Evolutionary conservation across 2,797 vertebrate genomes (phyloP), one percentile per base, ranked within the genome.

Genomic region (Trematomus bernacchii): DNA sequence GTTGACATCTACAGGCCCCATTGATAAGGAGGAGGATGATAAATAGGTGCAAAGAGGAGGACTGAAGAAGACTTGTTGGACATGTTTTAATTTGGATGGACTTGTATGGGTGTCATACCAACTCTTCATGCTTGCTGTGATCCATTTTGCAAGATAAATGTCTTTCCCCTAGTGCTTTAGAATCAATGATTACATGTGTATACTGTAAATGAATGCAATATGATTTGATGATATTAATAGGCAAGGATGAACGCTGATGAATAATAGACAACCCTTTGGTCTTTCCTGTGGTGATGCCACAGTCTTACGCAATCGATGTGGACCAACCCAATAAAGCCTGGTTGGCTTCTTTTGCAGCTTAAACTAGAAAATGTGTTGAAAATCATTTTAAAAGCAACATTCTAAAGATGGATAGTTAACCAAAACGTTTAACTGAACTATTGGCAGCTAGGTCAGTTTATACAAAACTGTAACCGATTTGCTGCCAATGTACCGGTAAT

Each of bases 31-130:
- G 23, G 1, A 55, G 19, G 19, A 6, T 23, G 43, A 27, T 10
- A 30, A 14, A 1, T 1, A 10, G 33, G 33, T 37, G 6, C 33
- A 37, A 37, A 37, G 8, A 37, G 33, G 8, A 37, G 37, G 33
- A 6, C 23, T 59, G 54, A n/a, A 50, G 43, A 15, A 43, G 19
- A 51, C 46, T 5, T 18, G 7, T 42, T 44, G 4, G 5, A 51
- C 0, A 1, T 1, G 37, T 27, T 51, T 19, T n/a, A 0, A 40
- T 23, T 27, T 30, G n/a, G 2, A 30, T 0, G 19, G 10, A 40
- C 50, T 33, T 14, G 8, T 9, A 58, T 53, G 16, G 16, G 6
- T 3, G 21, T 43, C 19, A 3, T 1, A 10, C 21, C 2, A 48
- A 21, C 11, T 14, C 5, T 4, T 27, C 43, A n/a, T 30, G 47